Evolutionary conservation across 2,797 vertebrate genomes (phyloP).

Genomic region (Psittacula derbiana): DNA sequence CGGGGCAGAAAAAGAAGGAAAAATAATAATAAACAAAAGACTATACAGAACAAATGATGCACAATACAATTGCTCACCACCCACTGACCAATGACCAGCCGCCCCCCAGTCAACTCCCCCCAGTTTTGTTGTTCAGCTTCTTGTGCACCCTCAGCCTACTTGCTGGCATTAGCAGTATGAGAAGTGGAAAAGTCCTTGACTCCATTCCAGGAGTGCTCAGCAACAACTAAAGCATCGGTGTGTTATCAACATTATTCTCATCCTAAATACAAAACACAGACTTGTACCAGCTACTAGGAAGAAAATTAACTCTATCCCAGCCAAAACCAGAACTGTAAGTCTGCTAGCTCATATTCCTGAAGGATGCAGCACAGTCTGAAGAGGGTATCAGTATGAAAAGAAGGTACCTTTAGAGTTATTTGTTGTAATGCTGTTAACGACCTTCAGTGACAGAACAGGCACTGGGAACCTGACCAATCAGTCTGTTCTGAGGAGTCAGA

Average conservation of each 20-base stretch:
- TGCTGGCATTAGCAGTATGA: background rate
- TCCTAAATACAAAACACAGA: background rate
- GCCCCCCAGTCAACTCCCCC: background rate
- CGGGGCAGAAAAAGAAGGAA: background rate
- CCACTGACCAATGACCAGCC: rapidly evolving
- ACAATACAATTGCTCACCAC: background rate
- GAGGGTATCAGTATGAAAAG: background rate
- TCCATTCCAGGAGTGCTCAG: background rate
- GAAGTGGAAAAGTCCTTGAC: background rate
- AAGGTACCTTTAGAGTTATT: background rate
- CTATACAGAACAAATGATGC: background rate
- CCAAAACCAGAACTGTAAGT: background rate
- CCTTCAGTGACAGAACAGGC: background rate
- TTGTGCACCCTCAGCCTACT: background rate
- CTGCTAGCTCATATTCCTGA: background rate
- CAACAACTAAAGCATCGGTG: background rate
- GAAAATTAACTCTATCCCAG: background rate
- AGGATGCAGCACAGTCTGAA: background rate
- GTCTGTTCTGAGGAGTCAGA: background rate
- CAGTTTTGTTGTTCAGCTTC: background rate
- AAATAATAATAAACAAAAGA: background rate
- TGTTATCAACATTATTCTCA: background rate
- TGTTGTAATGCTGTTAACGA: background rate
- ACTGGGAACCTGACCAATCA: background rate
- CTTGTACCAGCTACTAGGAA: background rate